Evolutionary conservation across 2,888 invertebrate species (phyloP).

Genomic region (Limnephilus marmoratus): DNA sequence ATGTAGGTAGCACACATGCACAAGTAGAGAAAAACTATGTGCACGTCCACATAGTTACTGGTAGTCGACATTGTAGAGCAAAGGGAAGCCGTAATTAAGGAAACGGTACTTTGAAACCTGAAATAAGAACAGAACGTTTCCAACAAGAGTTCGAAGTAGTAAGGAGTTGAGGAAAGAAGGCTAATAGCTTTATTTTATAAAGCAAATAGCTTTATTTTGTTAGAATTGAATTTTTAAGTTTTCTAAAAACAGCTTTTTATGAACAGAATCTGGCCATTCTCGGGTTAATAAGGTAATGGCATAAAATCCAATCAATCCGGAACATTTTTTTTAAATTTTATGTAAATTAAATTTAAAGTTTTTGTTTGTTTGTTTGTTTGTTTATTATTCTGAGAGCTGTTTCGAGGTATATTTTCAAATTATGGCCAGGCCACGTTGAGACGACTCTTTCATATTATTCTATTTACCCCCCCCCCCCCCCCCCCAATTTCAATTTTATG

Average conservation of each 20-base stretch:
- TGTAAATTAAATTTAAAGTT: too few species aligned
- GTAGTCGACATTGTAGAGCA: not conserved
- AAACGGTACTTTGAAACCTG: not conserved
- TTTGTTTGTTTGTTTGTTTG: too few species aligned
- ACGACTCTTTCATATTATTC: too few species aligned
- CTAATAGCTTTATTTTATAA: too few species aligned
- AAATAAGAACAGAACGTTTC: not conserved
- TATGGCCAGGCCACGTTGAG: too few species aligned
- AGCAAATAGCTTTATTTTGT: not conserved
- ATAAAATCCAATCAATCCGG: not conserved
- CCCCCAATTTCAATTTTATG: too few species aligned
- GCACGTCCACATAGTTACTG: not conserved
- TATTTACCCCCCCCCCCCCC: too few species aligned
- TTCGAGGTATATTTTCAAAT: too few species aligned
- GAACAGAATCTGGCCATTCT: not conserved
- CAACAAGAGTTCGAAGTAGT: not conserved
- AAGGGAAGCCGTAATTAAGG: not conserved
- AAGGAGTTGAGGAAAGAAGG: not conserved
- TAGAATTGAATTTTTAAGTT: too few species aligned
- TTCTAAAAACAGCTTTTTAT: not conserved
- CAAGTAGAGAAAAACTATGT: not conserved
- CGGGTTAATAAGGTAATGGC: not conserved
- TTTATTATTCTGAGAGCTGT: too few species aligned
- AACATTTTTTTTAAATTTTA: too few species aligned
- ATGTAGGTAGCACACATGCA: not conserved